phyloP scores from a whole-genome alignment of 1,140 invertebrate genomes.

The Drosophila nikananu region DNA sequence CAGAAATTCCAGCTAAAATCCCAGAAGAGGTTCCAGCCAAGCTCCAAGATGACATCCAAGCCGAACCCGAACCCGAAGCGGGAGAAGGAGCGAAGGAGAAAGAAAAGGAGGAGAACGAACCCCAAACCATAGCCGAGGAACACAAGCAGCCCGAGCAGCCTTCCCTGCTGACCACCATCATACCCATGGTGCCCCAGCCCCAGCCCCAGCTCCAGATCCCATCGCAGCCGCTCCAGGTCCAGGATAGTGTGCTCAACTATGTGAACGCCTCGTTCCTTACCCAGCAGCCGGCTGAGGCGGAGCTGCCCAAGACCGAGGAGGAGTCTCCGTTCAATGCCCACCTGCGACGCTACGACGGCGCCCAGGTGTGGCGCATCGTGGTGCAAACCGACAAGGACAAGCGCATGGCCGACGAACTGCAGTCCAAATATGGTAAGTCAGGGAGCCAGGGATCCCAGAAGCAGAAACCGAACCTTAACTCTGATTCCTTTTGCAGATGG shows the following conservation, averaged over 20 bases:
- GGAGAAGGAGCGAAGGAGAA: neutral
- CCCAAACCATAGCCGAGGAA: neutral
- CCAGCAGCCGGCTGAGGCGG: slow-evolving; percentile 33
- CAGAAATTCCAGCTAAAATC: neutral
- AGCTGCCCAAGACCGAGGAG: slow-evolving; percentile 31
- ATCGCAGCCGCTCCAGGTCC: slow-evolving; percentile 32
- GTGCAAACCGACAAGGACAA: slow-evolving; percentile 84
- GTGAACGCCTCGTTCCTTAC: slow-evolving; percentile 80
- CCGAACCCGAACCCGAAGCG: slow-evolving; percentile 7
- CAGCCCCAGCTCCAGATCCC: slow-evolving; percentile 21
- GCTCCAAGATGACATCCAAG: slow-evolving; percentile 2
- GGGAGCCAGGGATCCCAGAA: no score
- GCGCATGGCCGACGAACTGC: slow-evolving; percentile 76
- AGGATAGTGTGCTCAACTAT: slow-evolving; percentile 80
- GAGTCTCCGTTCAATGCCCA: slow-evolving; percentile 56
- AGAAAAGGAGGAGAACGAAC: neutral
- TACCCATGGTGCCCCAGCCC: slow-evolving; percentile 60
- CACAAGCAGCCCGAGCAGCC: slow-evolving; percentile 14
- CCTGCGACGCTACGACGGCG: slow-evolving; percentile 86
- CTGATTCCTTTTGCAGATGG: slow-evolving; percentile 86
- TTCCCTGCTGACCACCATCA: slow-evolving; percentile 73
- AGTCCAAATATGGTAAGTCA: slow-evolving; percentile 80
- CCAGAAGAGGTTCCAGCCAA: neutral
- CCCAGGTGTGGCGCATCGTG: slow-evolving; percentile 87
- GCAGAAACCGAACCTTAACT: no score